phyloP scores from a whole-genome alignment of 2,888 invertebrate genomes.

The Ecdyonurus torrentis region DNA sequence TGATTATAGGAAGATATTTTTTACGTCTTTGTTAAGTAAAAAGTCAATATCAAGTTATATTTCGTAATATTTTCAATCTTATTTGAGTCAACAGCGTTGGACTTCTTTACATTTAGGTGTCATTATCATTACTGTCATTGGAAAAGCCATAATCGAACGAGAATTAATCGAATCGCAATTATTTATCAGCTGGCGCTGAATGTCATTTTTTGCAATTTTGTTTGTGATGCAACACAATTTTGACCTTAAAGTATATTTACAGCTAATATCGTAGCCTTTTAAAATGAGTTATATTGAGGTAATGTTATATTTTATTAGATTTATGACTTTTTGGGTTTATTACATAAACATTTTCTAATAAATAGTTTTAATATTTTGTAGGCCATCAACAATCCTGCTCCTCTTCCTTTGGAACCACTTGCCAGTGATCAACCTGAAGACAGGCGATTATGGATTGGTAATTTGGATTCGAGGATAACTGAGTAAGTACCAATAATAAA shows the following conservation, averaged over 20 bases:
- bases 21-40: too few relatives aligned
- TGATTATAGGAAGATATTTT: too few relatives aligned
- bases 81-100: too few relatives aligned
- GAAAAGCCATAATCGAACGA: not conserved
- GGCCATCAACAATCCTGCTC: not conserved
- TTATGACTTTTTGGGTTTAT: too few relatives aligned
- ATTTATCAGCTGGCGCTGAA: not conserved
- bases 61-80: too few relatives aligned
- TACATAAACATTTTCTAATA: not conserved
- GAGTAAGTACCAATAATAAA: slow-evolving; percentile 57
- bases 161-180: too few relatives aligned
- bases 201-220: too few relatives aligned
- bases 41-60: too few relatives aligned
- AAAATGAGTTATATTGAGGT: not conserved
- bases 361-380: too few relatives aligned
- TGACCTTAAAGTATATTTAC: too few relatives aligned
- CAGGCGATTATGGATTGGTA: slow-evolving; percentile 79
- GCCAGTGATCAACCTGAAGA: slow-evolving; percentile 35
- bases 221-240: not conserved
- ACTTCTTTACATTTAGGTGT: not conserved
- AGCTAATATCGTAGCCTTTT: too few relatives aligned
- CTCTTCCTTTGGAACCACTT: slow-evolving; percentile 18
- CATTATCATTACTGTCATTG: not conserved
- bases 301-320: too few relatives aligned
- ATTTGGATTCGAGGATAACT: slow-evolving; percentile 74